phyloP scores from a whole-genome alignment of 2,797 vertebrate genomes.

The Poecilia velifera region DNA sequence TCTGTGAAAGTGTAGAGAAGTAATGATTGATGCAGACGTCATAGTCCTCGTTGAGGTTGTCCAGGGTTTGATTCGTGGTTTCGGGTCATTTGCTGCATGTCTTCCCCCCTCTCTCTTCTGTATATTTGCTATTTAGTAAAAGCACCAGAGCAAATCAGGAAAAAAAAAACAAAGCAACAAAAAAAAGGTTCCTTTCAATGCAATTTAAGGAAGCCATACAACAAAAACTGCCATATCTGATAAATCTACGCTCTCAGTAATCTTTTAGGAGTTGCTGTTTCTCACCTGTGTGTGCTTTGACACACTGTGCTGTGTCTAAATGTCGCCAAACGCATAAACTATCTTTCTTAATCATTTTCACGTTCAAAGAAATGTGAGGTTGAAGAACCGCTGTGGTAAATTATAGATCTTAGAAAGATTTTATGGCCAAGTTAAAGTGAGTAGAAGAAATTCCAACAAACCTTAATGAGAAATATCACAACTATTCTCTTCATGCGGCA shows the following conservation, averaged over 20 bases:
- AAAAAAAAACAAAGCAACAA: too few relatives aligned
- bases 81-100: not conserved
- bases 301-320: not conserved
- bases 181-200: too few relatives aligned
- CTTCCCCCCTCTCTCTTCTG: too few relatives aligned
- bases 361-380: not conserved
- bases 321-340: too few relatives aligned
- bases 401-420: not conserved
- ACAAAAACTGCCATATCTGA: not conserved
- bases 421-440: not conserved
- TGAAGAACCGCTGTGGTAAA: not conserved
- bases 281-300: not conserved
- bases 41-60: not conserved
- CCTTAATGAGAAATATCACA: not conserved
- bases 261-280: not conserved
- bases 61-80: not conserved
- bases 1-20: constrained; percentile 38
- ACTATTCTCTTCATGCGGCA: not conserved
- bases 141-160: too few relatives aligned
- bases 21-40: constrained; percentile 3
- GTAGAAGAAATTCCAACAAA: not conserved
- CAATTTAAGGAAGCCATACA: not conserved
- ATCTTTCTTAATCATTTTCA: too few relatives aligned
- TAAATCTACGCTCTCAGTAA: not conserved
- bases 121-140: too few relatives aligned